Base-by-base conservation (phyloP, 2,797 vertebrate genomes). In the Silurus lanzhouensis region DNA sequence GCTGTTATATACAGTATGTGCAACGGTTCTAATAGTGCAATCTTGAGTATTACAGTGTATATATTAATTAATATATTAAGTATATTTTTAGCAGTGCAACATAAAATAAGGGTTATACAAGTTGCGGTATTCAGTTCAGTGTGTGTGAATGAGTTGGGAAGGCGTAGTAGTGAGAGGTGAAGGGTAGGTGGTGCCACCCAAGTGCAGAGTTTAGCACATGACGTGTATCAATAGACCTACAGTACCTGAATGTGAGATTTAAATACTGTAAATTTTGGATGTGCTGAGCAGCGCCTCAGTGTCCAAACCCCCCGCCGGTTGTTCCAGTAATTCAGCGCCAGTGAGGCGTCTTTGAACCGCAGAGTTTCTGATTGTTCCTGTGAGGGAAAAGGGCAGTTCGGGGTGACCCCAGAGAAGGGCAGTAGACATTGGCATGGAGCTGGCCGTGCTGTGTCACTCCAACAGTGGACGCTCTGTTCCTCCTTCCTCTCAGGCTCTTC, bases 381-480 rank as follows among this genome's bases (percentile, higher is more conserved):
- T 58, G 72, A 67, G 46, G 20, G 44, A 61, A 68, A n/a, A 48
- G 55, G 82, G 55, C 58, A 72, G 67, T 55, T 83, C 27, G 57
- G 83, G 70, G 74, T 83, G 68, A 85, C 68, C 61, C 79, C 19
- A 25, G 63, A 55, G 55, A 81, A 79, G 71, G 78, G 61, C 38
- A 85, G 27, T 67, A 60, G 63, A 31, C 70, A 44, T 66, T 83
- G 78, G 74, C 61, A 80, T 25, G 46, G 64, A 66, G 57, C 82
- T 79, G 5, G 22, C 46, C 44, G 46, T 52, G 63, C 68, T 63
- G 64, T 75, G n/a, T 78, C 60, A 8, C 72, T 84, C 85, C 83
- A 88, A 87, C 72, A 88, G 83, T 38, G 80, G 46, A 58, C 27
- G 58, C 63, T 87, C 83, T 57, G 82, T 86, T 85, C 91, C 72